These are phyloP conservation scores for Luperina testacea DNA, from an alignment of 2,888 invertebrate species.

Conservation along the genomic window DNA sequence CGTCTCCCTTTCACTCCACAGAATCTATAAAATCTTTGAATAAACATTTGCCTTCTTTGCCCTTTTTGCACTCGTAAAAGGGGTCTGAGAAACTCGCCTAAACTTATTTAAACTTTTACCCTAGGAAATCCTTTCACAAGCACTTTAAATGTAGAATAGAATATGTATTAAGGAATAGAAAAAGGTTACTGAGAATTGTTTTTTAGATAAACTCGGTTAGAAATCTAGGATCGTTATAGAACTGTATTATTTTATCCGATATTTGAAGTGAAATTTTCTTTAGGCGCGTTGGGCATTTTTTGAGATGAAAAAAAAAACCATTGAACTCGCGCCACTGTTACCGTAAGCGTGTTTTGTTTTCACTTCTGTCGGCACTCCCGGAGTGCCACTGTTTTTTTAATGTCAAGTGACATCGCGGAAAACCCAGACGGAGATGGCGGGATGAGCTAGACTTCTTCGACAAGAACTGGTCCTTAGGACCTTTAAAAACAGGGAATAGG, in stretches of 20 bases:
- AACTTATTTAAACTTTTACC: slow-evolving; percentile 90
- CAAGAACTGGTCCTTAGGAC: neutral
- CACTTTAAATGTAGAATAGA: slow-evolving; percentile 87
- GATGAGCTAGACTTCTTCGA: neutral
- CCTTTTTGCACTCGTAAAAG: slow-evolving; percentile 89
- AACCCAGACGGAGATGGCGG: neutral
- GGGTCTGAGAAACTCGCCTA: slow-evolving; percentile 87
- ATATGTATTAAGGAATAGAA: slow-evolving; percentile 85
- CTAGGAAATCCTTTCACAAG: slow-evolving; percentile 88
- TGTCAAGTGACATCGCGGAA: neutral
- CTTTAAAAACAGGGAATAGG: neutral
- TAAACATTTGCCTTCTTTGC: slow-evolving; percentile 89
- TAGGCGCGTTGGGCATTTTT: too few relatives aligned
- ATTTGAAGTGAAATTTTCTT: too few relatives aligned
- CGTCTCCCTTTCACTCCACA: slow-evolving; percentile 78
- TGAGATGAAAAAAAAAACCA: too few relatives aligned
- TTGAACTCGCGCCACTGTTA: too few relatives aligned
- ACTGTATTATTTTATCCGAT: neutral
- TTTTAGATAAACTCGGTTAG: slow-evolving; percentile 75
- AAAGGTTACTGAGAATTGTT: slow-evolving; percentile 76
- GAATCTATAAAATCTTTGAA: slow-evolving; percentile 89
- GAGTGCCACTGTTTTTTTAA: neutral
- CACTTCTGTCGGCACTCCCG: too few relatives aligned
- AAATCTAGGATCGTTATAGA: slow-evolving; percentile 62
- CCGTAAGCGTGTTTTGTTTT: too few relatives aligned